Percentiles rank a stretch among this genome's conserved stretches.
These are phyloP conservation scores for Labrus mixtus DNA, from an alignment of 2,113 vertebrate genomes.

Conservation along the genomic window DNA sequence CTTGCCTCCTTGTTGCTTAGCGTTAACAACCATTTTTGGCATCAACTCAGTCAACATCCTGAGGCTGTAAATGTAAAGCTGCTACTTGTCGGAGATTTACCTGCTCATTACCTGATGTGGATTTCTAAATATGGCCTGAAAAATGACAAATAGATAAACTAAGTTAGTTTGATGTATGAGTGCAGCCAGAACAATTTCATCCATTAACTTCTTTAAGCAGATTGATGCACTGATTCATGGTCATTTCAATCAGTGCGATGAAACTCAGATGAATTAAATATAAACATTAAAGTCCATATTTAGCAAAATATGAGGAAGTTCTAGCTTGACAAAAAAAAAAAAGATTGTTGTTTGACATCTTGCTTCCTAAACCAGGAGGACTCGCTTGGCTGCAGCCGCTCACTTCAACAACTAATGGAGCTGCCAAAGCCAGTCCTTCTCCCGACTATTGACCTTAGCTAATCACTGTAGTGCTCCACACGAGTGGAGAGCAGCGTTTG, in stretches of 20 bases:
- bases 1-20: not conserved
- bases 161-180: no score
- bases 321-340: no score
- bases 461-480: conserved; percentile 74
- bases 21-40: conserved; percentile 13
- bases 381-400: conserved; percentile 42
- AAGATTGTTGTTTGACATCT: conserved; percentile 18
- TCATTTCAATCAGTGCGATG: no score
- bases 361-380: conserved; percentile 20
- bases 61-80: not conserved
- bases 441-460: conserved; percentile 69
- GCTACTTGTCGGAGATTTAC: conserved; percentile 2
- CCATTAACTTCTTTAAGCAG: no score
- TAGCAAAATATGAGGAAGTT: no score
- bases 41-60: conserved; percentile 12
- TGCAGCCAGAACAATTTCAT: no score
- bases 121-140: not conserved
- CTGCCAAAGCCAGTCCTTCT: conserved; percentile 52
- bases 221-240: no score
- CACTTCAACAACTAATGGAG: conserved; percentile 45
- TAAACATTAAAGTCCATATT: no score
- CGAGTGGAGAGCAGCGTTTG: conserved; percentile 67
- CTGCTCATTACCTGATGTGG: not conserved
- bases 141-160: no score
- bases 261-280: no score